phyloP scores from a whole-genome alignment of 2,888 invertebrate genomes.

The Cerceris rybyensis region DNA sequence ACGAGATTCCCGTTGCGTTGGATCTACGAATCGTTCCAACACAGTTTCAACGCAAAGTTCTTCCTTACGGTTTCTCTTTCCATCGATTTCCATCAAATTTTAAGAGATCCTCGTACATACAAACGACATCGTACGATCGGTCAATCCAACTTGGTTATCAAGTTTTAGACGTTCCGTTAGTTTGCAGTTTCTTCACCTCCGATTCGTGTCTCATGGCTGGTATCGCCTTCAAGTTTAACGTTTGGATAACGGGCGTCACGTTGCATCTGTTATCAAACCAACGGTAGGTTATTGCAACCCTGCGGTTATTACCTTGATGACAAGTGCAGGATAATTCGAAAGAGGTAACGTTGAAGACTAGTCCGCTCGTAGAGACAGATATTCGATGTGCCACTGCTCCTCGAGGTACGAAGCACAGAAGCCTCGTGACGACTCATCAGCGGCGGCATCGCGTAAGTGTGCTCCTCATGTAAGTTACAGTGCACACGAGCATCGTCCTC shows the following conservation, averaged over 20 bases:
- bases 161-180: background rate
- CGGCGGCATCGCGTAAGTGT: conserved; percentile 15
- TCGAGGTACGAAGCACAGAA: background rate
- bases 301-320: conserved; percentile 4
- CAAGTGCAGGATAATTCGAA: conserved; percentile 29
- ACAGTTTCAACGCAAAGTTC: too few species aligned
- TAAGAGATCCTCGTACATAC: background rate
- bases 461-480: conserved; percentile 31
- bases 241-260: too few species aligned
- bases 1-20: conserved; percentile 30
- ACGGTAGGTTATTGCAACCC: conserved; percentile 13
- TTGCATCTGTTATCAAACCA: conserved; percentile 26
- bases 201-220: background rate
- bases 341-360: conserved; percentile 34
- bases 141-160: background rate
- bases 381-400: background rate
- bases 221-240: too few species aligned
- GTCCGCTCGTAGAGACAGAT: background rate
- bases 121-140: background rate
- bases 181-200: background rate
- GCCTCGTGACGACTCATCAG: conserved; percentile 40
- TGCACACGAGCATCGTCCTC: conserved; percentile 17
- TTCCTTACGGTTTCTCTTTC: too few species aligned
- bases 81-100: background rate
- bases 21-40: background rate